Evolutionary conservation across 2,113 vertebrate genomes (phyloP).

Genomic region (Anarhynchus alexandrinus): DNA sequence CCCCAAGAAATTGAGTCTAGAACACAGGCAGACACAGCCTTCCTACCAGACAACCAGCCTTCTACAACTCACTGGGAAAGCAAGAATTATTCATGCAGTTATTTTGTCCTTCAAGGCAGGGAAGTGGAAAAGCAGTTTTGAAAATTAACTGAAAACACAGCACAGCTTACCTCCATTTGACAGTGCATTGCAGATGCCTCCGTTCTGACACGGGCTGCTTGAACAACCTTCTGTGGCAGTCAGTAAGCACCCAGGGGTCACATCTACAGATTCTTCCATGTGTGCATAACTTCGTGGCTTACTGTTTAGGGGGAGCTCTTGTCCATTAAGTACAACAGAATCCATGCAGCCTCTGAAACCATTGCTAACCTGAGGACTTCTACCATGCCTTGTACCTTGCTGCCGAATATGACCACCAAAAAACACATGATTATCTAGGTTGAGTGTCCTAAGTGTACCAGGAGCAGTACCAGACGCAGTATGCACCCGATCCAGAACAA

Average conservation of each 20-base stretch:
- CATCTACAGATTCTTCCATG: conserved; percentile 88
- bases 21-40: background rate
- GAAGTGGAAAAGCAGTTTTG: background rate
- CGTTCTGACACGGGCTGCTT: conserved; percentile 90
- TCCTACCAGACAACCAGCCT: background rate
- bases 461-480: conserved; percentile 92
- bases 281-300: conserved; percentile 79
- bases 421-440: conserved; percentile 89
- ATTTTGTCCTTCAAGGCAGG: background rate
- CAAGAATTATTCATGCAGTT: background rate
- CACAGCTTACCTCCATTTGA: conserved; percentile 82
- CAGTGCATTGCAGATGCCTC: conserved; percentile 83
- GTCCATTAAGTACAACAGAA: conserved; percentile 87
- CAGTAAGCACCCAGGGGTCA: conserved; percentile 85
- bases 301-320: conserved; percentile 87
- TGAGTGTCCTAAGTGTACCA: conserved; percentile 91
- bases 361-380: conserved; percentile 81
- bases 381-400: conserved; percentile 75
- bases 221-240: conserved; percentile 81
- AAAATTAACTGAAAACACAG: background rate
- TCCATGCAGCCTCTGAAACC: conserved; percentile 94
- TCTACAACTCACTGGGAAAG: background rate
- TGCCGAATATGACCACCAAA: conserved; percentile 91
- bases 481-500: conserved; percentile 91
- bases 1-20: background rate